Percentiles rank a stretch among this genome's conserved stretches.
phyloP scores from a whole-genome alignment of 1,140 invertebrate species.

The Lycorma delicatula region DNA sequence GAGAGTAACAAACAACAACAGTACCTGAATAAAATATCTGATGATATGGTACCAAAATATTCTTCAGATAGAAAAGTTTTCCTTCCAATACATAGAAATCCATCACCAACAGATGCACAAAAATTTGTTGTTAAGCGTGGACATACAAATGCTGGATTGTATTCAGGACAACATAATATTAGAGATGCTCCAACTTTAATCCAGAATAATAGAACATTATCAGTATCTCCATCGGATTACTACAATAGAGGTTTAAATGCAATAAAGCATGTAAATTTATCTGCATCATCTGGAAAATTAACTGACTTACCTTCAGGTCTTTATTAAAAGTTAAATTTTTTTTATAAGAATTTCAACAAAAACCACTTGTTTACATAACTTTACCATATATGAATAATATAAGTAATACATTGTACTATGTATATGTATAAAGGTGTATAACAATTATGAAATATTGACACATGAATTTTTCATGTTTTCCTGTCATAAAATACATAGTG shows the following conservation, averaged over 20 bases:
- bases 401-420: no score
- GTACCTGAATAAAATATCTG: no score
- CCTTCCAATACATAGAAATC: conserved; percentile 16
- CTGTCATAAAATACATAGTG: no score
- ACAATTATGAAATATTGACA: no score
- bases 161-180: conserved; percentile 44
- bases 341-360: no score
- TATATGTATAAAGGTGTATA: no score
- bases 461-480: no score
- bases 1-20: no score
- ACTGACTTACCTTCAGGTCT: conserved; percentile 62
- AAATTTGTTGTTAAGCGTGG: conserved; percentile 43
- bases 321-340: no score
- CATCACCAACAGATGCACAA: conserved; percentile 3
- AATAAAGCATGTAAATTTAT: conserved; percentile 22
- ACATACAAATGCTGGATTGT: conserved; percentile 49
- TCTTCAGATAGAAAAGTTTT: conserved; percentile 20
- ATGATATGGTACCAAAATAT: not conserved
- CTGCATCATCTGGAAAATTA: conserved; percentile 44
- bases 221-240: conserved; percentile 32
- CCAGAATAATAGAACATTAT: conserved; percentile 38
- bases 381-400: no score
- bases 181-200: conserved; percentile 31
- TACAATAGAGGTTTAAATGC: conserved; percentile 21
- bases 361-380: no score